Percentiles rank a stretch among this genome's conserved stretches.
phyloP scores from a whole-genome alignment of 2,888 invertebrate genomes.

The Byasa hedistus region DNA sequence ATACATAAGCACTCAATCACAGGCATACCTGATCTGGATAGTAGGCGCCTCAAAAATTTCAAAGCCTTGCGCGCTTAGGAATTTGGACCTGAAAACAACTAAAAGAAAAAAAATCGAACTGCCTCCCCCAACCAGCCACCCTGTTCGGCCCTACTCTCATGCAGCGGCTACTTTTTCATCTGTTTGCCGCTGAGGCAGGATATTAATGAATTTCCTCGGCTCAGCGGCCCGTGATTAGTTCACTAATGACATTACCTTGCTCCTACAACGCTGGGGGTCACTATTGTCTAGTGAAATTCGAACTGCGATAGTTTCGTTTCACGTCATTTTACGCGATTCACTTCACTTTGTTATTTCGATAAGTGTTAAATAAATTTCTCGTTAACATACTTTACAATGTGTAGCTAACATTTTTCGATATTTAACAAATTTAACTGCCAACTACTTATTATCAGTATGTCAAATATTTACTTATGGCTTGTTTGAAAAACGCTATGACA shows the following conservation, averaged over 20 bases:
- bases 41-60: conserved; percentile 35
- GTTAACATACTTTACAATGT: too few relatives aligned
- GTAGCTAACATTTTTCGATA: background rate
- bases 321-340: background rate
- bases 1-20: conserved; percentile 29
- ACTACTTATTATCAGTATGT: background rate
- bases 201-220: conserved; percentile 86
- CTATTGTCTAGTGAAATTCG: conserved; percentile 46
- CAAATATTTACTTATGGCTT: background rate
- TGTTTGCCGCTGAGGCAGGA: conserved; percentile 71
- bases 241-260: conserved; percentile 83
- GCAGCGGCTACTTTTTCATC: conserved; percentile 54
- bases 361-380: background rate
- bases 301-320: conserved; percentile 19
- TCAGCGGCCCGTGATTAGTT: conserved; percentile 83
- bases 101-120: conserved; percentile 33
- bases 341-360: background rate
- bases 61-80: conserved; percentile 39
- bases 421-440: too few relatives aligned
- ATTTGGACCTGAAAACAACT: conserved; percentile 39
- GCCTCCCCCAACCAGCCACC: conserved; percentile 34
- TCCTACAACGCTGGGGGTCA: conserved; percentile 42
- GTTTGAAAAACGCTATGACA: too few relatives aligned
- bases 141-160: conserved; percentile 30
- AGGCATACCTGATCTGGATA: conserved; percentile 28